Evolutionary conservation across 2,113 vertebrate genomes (phyloP), one percentile per base, ranked within the genome.

Genomic region (Leptodactylus fuscus): DNA sequence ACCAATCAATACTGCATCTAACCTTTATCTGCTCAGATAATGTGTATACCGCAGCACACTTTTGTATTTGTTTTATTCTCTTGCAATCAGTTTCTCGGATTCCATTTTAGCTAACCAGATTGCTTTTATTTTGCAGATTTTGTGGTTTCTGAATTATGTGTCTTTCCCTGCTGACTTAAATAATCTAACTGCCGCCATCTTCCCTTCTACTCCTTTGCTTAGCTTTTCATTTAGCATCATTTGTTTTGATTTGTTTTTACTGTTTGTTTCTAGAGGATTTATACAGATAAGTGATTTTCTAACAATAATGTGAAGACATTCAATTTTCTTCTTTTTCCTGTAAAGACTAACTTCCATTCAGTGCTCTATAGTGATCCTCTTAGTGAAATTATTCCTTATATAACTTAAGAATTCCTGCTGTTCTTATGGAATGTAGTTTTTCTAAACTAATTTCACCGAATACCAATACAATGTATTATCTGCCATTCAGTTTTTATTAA

Each of bases 201-300:
- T 80, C 5, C 77, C 38, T 4, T 44, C 20, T 60, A 44, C 32
- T 79, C 44, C 49, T 53, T 78, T 78, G 75, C 48, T 78, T 78
- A 78, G 75, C 13, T 76, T 80, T 80, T 44, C 53, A 80, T 80
- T 80, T 80, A 60, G 20, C 2, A 44, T 27, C 36, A 62, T 80
- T 80, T 80, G 53, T 62, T 80, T 80, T 80, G 77, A 80, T 80
- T 80, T 80, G 51, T 79, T 60, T 79, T 22, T 24, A 16, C 76
- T 79, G 46, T 60, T 60, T 79, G 77, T 62, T 79, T 79, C 53
- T 13, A 38, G 32, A 79, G 76, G 76, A 79, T 79, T 79, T 58
- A 79, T 79, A 79, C 27, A 79, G 76, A 79, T 79, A 79, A 79
- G 53, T 79, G 49, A 9, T 38, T 60, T 60, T 60, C 34, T 79